Percentiles rank a stretch among this genome's conserved stretches.
phyloP scores from a whole-genome alignment of 1,140 invertebrate genomes.

The Brachionus sp. region DNA sequence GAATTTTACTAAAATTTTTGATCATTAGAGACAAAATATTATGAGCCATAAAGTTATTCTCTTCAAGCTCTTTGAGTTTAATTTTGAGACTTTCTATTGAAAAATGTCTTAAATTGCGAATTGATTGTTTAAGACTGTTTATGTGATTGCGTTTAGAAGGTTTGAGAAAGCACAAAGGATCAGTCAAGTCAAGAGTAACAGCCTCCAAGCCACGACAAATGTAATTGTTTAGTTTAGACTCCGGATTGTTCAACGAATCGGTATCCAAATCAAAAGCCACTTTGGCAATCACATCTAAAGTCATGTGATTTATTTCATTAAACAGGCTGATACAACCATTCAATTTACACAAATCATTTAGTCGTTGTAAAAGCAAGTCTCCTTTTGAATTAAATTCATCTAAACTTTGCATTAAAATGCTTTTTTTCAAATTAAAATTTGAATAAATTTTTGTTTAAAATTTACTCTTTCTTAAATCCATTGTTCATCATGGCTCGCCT shows the following conservation, averaged over 20 bases:
- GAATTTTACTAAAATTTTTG: background rate
- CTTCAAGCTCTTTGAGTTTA: background rate
- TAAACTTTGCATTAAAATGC: background rate
- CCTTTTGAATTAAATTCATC: slow-evolving; percentile 7
- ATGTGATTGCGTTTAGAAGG: background rate
- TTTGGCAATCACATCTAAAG: slow-evolving; percentile 28
- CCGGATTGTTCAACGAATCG: background rate
- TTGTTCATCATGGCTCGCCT: background rate
- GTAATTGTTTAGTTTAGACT: background rate
- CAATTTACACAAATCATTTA: background rate
- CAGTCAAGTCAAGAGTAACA: background rate
- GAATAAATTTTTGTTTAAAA: background rate
- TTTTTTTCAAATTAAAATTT: background rate
- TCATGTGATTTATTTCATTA: slow-evolving; percentile 1
- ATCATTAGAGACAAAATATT: background rate
- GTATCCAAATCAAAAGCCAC: slow-evolving; percentile 17
- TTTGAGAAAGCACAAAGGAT: background rate
- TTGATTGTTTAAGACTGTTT: background rate
- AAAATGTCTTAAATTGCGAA: slow-evolving; percentile 11
- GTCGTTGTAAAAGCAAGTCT: background rate
- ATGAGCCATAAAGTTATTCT: background rate
- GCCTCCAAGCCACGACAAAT: background rate
- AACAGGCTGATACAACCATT: background rate
- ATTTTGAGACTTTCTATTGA: background rate
- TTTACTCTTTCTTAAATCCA: slow-evolving; percentile 28